Percentiles rank a stretch among this genome's conserved stretches.
Conservation (phyloP, 2,888 invertebrate species). For the Phytoseiulus persimilis region DNA sequence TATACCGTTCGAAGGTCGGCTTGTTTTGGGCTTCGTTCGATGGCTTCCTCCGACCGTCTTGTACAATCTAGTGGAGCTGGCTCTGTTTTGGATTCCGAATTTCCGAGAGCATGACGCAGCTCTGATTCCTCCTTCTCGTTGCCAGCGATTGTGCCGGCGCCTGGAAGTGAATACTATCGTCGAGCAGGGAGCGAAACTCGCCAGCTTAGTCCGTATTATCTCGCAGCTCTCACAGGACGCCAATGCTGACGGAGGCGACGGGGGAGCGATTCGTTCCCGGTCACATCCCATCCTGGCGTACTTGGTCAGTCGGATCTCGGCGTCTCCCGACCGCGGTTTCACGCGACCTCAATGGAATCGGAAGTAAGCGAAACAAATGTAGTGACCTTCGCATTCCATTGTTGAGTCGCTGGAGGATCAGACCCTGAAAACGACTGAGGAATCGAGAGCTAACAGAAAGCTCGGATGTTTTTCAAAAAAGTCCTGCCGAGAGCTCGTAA, state of each 20-base stretch:
- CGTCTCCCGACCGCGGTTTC: neutral
- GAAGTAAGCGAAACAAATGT: neutral
- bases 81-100: neutral
- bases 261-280: neutral
- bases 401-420: neutral
- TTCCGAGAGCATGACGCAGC: neutral
- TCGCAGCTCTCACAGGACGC: too few species aligned
- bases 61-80: neutral
- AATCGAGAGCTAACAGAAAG: neutral
- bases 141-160: too few species aligned
- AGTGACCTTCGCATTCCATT: neutral
- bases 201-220: too few species aligned
- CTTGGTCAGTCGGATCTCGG: neutral
- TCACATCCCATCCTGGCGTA: neutral
- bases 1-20: neutral
- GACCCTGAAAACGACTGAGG: neutral
- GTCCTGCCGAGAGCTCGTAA: neutral
- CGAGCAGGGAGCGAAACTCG: neutral
- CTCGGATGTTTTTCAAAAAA: neutral
- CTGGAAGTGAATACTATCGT: too few species aligned
- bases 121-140: neutral
- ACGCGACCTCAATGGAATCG: neutral
- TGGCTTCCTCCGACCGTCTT: neutral
- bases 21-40: neutral
- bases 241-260: neutral